Evolutionary conservation across 2,113 vertebrate genomes (phyloP).

Genomic region (Semnornis frantzii): DNA sequence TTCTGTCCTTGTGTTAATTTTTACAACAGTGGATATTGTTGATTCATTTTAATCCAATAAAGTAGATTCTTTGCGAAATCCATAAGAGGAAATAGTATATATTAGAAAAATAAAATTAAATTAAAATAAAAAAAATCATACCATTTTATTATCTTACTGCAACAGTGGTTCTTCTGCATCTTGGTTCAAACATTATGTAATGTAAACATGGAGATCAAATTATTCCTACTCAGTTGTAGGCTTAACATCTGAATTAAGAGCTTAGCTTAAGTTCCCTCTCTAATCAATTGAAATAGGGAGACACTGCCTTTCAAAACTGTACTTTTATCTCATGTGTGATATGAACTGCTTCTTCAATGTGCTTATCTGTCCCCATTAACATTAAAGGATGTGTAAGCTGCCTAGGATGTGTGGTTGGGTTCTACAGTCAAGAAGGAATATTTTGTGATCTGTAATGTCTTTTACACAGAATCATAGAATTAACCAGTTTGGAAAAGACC

Average conservation of each 20-base stretch:
- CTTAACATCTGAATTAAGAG: neutral
- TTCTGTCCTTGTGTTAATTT: neutral
- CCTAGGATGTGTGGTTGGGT: neutral
- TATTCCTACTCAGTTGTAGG: neutral
- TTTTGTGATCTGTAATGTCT: neutral
- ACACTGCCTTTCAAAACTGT: neutral
- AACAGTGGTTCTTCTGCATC: neutral
- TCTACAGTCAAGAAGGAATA: neutral
- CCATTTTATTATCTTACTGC: conserved; percentile 6
- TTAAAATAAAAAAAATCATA: neutral
- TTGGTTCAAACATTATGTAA: neutral
- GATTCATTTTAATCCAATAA: neutral
- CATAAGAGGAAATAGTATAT: neutral
- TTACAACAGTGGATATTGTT: neutral
- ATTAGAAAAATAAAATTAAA: neutral
- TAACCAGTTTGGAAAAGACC: too few relatives aligned
- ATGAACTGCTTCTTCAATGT: neutral
- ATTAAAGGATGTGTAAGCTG: neutral
- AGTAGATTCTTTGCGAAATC: neutral
- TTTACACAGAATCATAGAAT: neutral
- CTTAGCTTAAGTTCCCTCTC: neutral
- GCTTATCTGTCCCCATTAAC: neutral
- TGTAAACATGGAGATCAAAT: neutral
- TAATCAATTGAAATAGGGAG: neutral
- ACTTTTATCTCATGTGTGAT: neutral